Conservation (phyloP, 1,140 invertebrate species). For the Nasonia longicornis region DNA sequence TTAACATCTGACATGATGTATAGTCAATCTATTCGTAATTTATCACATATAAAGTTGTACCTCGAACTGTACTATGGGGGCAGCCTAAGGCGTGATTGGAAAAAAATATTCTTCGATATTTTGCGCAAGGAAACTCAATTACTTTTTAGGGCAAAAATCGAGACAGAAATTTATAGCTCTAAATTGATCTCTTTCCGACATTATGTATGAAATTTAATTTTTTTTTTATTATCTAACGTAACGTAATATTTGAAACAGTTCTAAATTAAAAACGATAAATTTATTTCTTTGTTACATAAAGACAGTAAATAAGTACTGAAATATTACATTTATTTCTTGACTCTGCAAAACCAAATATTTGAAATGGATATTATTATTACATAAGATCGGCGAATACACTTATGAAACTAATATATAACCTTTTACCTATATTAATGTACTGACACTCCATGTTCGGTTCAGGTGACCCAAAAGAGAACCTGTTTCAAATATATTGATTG, state of each 20-base stretch:
- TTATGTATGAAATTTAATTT: not conserved
- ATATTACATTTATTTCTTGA: no score
- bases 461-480: not conserved
- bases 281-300: no score
- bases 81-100: not conserved
- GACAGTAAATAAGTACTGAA: no score
- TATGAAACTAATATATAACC: no score
- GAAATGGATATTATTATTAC: no score
- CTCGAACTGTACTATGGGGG: not conserved
- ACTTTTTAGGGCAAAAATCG: not conserved
- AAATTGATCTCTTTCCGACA: not conserved
- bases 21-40: slow-evolving; percentile 9
- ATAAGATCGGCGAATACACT: no score
- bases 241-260: not conserved
- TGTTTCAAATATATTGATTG: not conserved
- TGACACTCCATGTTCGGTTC: no score
- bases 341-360: no score
- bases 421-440: no score
- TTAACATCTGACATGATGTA: not conserved
- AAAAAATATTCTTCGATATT: not conserved
- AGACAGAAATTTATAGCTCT: not conserved
- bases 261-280: no score
- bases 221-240: no score
- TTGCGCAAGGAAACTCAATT: not conserved
- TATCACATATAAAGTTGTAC: not conserved